Evolutionary conservation across 2,113 vertebrate species (phyloP).

Genomic region (Pipra filicauda): DNA sequence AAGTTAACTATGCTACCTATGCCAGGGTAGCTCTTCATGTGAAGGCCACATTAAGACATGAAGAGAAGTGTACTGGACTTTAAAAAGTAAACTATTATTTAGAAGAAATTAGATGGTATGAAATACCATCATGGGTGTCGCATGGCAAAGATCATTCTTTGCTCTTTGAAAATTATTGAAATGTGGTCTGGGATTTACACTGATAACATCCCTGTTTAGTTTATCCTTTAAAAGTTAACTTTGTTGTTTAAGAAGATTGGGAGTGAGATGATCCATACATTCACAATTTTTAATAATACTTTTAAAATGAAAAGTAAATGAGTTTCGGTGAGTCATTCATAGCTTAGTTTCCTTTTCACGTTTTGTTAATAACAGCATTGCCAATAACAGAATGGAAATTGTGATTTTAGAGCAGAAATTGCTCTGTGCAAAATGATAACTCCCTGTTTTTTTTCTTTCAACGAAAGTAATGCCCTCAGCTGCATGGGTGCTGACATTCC

Average conservation of each 20-base stretch:
- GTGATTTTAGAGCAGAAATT: background rate
- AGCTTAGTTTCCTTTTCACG: background rate
- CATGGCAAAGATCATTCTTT: background rate
- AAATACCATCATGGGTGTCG: background rate
- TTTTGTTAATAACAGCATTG: background rate
- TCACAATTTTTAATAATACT: background rate
- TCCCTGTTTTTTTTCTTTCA: background rate
- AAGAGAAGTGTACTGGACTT: background rate
- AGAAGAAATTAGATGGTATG: background rate
- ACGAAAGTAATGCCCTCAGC: background rate
- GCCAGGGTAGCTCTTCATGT: background rate
- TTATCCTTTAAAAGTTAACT: background rate
- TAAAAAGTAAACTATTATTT: background rate
- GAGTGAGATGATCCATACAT: background rate
- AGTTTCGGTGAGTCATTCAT: background rate
- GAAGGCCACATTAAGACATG: background rate
- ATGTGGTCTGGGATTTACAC: background rate
- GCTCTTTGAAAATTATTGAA: background rate
- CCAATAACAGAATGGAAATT: background rate
- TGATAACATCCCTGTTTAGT: background rate
- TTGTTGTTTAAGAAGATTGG: background rate
- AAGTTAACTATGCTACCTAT: background rate
- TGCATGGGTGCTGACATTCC: background rate
- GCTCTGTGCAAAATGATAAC: background rate
- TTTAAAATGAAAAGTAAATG: fast-evolving